Evolutionary conservation across 92 coral and sea anemone genomes (phyloP), one percentile per base, ranked within the genome.

Genomic region (Heteractis magnifica): DNA sequence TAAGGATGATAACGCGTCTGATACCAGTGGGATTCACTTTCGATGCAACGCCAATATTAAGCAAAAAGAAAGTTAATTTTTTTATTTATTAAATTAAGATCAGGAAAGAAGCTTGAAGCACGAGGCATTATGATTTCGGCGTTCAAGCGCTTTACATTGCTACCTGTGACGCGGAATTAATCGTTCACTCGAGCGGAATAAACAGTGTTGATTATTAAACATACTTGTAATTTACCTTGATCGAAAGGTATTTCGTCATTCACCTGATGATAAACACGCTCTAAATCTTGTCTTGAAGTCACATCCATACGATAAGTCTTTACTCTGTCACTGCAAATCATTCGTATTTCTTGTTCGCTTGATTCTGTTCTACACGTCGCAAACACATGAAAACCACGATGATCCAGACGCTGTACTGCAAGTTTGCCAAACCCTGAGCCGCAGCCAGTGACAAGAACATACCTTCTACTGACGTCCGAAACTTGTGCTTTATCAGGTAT

Each of bases 401-500:
- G 76, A 71, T 92, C 95, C 6, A 92, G 71, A 4, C 84, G 78
- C 55, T 55, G 64, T 64, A 86, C 90, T 4, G 87, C 52, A 48
- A 20, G 82, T 3, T 56, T 68, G 12, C 98, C 98, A 60, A 94
- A 94, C 5, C 98, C 98, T 4, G 95, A 79, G 68, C 91, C 97
- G 82, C 98, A 94, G 53, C 98, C 98, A 9, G 98, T 94, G 49
- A 94, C 88, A 3, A 94, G 82, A 44, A 94, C 93, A 65, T 85
- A 90, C 26, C 79, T 87, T 64, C 79, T 87, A 78, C 56, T 82
- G 59, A 86, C 60, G 65, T 82, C 89, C 49, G 70, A 44, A 26
- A 86, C 72, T 56, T 53, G n/a, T n/a, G 71, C 59, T 26, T 56
- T 21, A 50, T 44, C n/a, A 8, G 4, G 59, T 4, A 6, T 58